A percentile compares a stretch with the other conserved stretches of the same genome.
Conservation (phyloP, 2,113 vertebrate species). For the Campylorhamphus procurvoides region DNA sequence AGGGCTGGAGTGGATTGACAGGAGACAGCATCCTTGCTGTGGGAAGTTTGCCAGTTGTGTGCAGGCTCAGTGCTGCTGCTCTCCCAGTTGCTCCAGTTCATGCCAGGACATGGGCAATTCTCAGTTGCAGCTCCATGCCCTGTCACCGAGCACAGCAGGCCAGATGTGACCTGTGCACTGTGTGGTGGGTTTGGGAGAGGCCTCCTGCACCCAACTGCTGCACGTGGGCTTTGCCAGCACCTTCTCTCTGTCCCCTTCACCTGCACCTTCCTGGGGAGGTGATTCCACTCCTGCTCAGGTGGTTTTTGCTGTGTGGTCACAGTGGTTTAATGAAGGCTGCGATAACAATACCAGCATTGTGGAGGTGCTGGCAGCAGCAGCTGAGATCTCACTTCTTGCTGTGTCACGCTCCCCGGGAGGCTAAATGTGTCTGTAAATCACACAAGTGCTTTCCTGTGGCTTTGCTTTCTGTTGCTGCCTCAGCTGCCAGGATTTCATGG, state of each 20-base stretch:
- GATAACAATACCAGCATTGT: accelerated
- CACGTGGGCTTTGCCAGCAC: neutral
- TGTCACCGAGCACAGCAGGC: neutral
- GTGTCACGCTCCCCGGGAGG: neutral
- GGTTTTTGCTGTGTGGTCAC: neutral
- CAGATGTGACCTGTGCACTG: neutral
- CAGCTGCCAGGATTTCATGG: constrained; percentile 12
- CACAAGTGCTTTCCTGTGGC: neutral
- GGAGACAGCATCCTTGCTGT: neutral
- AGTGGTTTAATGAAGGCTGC: neutral
- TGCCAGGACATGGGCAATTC: neutral
- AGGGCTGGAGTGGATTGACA: constrained; percentile 23
- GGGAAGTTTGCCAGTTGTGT: neutral
- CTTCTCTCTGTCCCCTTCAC: neutral
- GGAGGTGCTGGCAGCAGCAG: neutral
- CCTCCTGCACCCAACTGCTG: neutral
- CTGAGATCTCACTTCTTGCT: neutral
- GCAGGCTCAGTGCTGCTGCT: neutral
- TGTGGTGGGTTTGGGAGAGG: neutral
- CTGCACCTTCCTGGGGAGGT: neutral
- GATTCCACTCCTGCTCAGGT: neutral
- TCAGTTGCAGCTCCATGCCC: neutral
- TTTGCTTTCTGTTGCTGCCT: constrained; percentile 2
- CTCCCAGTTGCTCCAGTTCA: neutral
- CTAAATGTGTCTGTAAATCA: constrained; percentile 10